Percentiles rank a stretch among this genome's conserved stretches.
Conservation (phyloP, 2,797 vertebrate species). For the Nannoperca australis region DNA sequence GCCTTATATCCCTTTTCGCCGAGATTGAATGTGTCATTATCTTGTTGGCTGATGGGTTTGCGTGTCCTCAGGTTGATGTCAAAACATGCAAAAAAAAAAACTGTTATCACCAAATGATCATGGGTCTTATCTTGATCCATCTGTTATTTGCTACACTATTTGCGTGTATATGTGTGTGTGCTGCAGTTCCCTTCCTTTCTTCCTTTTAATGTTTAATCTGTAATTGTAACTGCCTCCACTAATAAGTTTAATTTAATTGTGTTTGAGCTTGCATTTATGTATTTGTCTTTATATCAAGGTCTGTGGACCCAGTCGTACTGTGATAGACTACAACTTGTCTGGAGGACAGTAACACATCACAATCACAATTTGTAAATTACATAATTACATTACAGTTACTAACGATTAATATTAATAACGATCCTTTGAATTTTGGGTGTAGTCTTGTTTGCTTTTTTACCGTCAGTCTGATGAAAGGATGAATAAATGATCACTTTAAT, state of each 20-base stretch:
- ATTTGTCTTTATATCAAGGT: background rate
- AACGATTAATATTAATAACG: background rate
- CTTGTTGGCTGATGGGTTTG: background rate
- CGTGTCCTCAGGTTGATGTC: slow-evolving; percentile 15
- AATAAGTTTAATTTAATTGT: slow-evolving; percentile 26
- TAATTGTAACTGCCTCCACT: slow-evolving; percentile 8
- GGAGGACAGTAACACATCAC: background rate
- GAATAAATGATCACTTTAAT: background rate
- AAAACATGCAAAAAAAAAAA: slow-evolving; percentile 22
- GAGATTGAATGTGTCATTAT: slow-evolving; percentile 25
- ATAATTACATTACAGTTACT: background rate
- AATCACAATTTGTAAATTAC: background rate
- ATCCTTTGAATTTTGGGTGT: background rate
- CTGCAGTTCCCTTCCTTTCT: background rate
- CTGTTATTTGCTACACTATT: background rate
- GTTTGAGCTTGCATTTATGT: background rate
- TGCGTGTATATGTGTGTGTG: background rate
- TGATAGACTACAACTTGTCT: background rate
- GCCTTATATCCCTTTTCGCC: background rate
- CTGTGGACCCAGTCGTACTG: background rate
- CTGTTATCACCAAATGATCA: slow-evolving; percentile 14
- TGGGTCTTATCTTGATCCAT: slow-evolving; percentile 29
- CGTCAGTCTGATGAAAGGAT: background rate
- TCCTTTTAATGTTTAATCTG: slow-evolving; percentile 32
- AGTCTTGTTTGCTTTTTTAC: background rate